A percentile compares a stretch with the other conserved stretches of the same genome.
phyloP scores from a whole-genome alignment of 2,113 vertebrate species.

The Carlito syrichta region DNA sequence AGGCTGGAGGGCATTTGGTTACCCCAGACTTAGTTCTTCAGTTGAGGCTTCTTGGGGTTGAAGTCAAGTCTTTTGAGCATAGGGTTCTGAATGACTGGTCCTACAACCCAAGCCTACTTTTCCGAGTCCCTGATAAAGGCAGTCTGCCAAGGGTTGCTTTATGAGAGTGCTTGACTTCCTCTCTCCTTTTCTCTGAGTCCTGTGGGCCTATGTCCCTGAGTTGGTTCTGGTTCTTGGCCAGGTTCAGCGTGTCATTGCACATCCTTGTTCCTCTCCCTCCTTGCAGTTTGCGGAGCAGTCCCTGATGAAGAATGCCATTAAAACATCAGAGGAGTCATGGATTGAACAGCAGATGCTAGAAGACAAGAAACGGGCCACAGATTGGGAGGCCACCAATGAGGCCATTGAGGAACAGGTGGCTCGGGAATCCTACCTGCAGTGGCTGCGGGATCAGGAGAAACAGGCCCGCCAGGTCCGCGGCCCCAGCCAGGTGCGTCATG shows the following conservation, averaged over 20 bases:
- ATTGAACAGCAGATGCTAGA: conserved; percentile 98
- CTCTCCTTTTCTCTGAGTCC: not conserved
- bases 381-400: conserved; percentile 98
- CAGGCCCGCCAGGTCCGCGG: conserved; percentile 89
- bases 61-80: not conserved
- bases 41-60: conserved; percentile 3
- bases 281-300: conserved; percentile 91
- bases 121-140: not conserved
- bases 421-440: conserved; percentile 94
- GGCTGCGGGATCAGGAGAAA: conserved; percentile 96
- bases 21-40: not conserved
- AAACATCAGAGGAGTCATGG: conserved; percentile 97
- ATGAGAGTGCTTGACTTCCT: not conserved
- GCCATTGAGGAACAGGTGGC: conserved; percentile 97
- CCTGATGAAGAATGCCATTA: conserved; percentile 96
- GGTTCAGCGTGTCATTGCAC: not conserved
- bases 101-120: not conserved
- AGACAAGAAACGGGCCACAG: conserved; percentile 95
- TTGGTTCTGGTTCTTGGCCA: not conserved
- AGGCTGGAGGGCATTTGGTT: not conserved
- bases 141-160: not conserved
- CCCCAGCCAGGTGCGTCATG: conserved; percentile 58
- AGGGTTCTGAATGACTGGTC: conserved; percentile 31
- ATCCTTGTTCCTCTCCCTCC: not conserved
- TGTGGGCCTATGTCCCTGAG: not conserved